Conservation (phyloP, 2,113 vertebrate species). For the Deroptyus accipitrinus region DNA sequence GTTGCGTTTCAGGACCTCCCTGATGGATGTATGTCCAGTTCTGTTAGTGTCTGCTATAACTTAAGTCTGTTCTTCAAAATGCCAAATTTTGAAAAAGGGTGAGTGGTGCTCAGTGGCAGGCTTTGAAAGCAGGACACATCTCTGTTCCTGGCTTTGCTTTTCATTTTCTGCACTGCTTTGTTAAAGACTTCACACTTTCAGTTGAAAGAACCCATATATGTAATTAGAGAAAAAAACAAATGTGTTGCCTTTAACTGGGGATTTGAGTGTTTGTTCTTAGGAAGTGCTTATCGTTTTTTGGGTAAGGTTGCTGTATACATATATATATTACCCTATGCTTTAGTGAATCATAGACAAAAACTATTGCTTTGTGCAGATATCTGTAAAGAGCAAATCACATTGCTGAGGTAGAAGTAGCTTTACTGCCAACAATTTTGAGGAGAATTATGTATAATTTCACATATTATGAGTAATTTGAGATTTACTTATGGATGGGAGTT, state of each 20-base stretch:
- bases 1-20: not conserved
- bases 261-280: not conserved
- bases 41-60: not conserved
- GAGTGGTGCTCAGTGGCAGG: not conserved
- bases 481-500: not conserved
- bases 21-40: not conserved
- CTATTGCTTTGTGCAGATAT: not conserved
- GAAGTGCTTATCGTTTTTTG: not conserved
- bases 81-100: not conserved
- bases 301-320: not conserved
- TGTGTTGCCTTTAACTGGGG: not conserved
- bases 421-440: not conserved
- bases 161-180: not conserved
- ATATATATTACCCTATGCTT: not conserved
- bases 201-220: not conserved
- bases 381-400: not conserved
- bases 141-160: not conserved
- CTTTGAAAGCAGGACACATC: not conserved
- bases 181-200: not conserved
- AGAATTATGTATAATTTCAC: not conserved
- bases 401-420: not conserved
- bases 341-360: not conserved
- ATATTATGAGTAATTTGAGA: not conserved
- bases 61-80: not conserved
- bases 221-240: not conserved